Conservation (phyloP, 37 sponge, comb jelly and placozoan genomes). For the Haliclona indistincta region DNA sequence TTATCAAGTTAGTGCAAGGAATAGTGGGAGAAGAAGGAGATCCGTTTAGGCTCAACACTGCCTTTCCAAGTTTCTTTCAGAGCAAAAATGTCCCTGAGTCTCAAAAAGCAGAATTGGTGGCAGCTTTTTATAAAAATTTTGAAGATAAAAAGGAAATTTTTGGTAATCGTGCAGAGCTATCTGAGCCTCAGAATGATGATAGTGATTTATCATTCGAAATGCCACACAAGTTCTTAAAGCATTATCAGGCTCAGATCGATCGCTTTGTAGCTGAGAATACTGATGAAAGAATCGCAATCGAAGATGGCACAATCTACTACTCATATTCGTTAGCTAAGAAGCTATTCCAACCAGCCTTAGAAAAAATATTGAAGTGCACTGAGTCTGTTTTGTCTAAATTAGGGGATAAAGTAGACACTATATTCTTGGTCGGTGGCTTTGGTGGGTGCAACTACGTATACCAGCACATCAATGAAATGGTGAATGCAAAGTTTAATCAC, state of each 20-base stretch:
- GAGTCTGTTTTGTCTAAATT: neutral
- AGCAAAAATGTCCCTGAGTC: conserved; percentile 10
- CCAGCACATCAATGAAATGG: neutral
- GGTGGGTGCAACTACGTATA: conserved; percentile 34
- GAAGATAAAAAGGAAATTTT: conserved; percentile 45
- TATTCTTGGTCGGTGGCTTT: conserved; percentile 42
- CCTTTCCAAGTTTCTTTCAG: conserved; percentile 14
- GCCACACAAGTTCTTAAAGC: neutral
- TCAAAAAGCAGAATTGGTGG: neutral
- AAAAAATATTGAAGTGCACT: conserved; percentile 2
- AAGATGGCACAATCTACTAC: neutral
- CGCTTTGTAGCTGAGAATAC: neutral
- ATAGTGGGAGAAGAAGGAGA: conserved; percentile 9
- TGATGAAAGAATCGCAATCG: neutral
- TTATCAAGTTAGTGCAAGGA: conserved; percentile 13
- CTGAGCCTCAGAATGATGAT: neutral
- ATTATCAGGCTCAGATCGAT: neutral
- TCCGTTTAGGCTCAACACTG: neutral
- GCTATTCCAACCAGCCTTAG: conserved; percentile 12
- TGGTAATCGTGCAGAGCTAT: conserved; percentile 1
- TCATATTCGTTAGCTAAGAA: neutral
- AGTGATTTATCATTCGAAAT: neutral
- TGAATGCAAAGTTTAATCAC: neutral
- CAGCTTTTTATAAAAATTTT: conserved; percentile 20
- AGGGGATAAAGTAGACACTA: neutral